Percentiles rank a stretch among this genome's conserved stretches.
These are phyloP conservation scores for Hirtodrosophila trivittata DNA, from an alignment of 2,888 invertebrate species.

Conservation along the genomic window DNA sequence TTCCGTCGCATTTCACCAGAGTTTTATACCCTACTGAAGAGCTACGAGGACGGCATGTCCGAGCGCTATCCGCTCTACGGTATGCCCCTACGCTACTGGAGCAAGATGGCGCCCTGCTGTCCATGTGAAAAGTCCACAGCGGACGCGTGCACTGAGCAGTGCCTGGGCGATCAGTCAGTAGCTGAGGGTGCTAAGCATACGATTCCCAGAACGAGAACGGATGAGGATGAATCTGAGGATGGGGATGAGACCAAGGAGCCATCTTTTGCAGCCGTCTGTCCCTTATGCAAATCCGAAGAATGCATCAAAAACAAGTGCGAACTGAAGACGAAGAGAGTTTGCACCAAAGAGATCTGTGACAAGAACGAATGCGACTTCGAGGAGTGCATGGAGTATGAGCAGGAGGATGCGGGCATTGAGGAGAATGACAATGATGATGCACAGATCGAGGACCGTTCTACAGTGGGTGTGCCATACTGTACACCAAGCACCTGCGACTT, in stretches of 20 bases:
- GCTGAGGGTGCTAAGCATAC: not conserved
- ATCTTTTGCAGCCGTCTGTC: no score
- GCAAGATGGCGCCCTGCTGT: conserved; percentile 24
- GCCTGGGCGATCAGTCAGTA: conserved; percentile 47
- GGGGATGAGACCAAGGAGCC: no score
- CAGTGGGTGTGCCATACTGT: no score
- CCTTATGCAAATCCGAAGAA: no score
- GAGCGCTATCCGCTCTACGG: conserved; percentile 65
- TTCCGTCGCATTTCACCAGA: conserved; percentile 76
- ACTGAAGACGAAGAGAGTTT: no score
- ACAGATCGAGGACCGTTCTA: no score
- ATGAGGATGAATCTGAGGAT: no score
- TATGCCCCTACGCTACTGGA: conserved; percentile 35
- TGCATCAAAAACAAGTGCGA: no score
- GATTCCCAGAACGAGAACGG: no score
- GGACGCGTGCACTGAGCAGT: not conserved
- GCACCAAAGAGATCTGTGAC: not conserved
- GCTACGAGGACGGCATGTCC: conserved; percentile 60
- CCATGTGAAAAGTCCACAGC: conserved; percentile 19
- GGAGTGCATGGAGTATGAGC: not conserved
- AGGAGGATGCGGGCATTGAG: no score
- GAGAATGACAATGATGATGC: no score
- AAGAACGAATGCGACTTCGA: not conserved
- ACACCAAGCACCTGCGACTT: no score
- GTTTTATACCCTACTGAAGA: conserved; percentile 62